A percentile compares a stretch with the other conserved stretches of the same genome.
phyloP scores from a whole-genome alignment of 2,113 vertebrate genomes.

The Malurus cyaneus region DNA sequence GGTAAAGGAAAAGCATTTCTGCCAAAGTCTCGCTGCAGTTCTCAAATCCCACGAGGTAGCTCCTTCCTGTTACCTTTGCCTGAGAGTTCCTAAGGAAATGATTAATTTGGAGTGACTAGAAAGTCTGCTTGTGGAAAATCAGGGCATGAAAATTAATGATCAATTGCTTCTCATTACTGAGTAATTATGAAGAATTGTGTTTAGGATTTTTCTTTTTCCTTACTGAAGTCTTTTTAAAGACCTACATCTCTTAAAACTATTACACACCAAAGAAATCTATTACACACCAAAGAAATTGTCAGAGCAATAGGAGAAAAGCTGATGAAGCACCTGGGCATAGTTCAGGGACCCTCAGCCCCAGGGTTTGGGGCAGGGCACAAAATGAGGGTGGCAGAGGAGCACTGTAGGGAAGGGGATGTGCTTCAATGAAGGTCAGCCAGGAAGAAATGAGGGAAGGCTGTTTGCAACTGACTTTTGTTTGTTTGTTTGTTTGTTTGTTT shows the following conservation, averaged over 20 bases:
- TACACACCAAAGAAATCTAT: neutral
- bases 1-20: neutral
- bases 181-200: neutral
- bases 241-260: neutral
- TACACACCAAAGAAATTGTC: neutral
- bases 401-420: neutral
- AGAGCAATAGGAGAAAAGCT: neutral
- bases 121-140: neutral
- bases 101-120: neutral
- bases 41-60: neutral
- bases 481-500: neutral
- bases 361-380: neutral
- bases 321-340: neutral
- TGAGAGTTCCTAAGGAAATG: neutral
- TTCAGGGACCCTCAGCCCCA: neutral
- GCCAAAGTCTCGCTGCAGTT: neutral
- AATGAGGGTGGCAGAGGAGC: neutral
- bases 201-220: neutral
- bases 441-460: neutral
- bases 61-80: neutral
- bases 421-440: neutral
- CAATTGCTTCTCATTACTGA: neutral
- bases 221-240: neutral
- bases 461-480: neutral
- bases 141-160: neutral